Evolutionary conservation across 2,888 invertebrate genomes (phyloP).

Genomic region (Pinctada fucata): DNA sequence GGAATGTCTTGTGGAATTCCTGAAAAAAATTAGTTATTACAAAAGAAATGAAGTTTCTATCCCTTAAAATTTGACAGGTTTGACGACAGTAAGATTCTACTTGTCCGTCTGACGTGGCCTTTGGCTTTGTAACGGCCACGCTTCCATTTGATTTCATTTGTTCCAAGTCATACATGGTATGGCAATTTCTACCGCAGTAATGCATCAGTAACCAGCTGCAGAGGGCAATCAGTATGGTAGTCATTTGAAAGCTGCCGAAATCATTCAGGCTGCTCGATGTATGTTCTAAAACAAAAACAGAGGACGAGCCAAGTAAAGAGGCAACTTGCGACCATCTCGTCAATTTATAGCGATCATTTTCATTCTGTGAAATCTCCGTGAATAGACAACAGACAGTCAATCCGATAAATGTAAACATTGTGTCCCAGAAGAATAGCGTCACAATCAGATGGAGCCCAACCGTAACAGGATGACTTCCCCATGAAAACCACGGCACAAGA

Average conservation of each 20-base stretch:
- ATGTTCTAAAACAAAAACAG: conserved; percentile 64
- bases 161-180: conserved; percentile 64
- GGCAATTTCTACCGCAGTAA: conserved; percentile 66
- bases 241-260: conserved; percentile 71
- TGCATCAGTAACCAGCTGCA: conserved; percentile 62
- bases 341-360: conserved; percentile 70
- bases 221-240: conserved; percentile 65
- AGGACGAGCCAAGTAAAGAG: conserved; percentile 58
- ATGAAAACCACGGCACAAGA: conserved; percentile 75
- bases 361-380: conserved; percentile 73
- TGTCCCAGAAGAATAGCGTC: conserved; percentile 77
- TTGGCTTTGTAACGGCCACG: conserved; percentile 25
- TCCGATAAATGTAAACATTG: conserved; percentile 76
- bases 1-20: conserved; percentile 63
- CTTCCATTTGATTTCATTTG: conserved; percentile 29
- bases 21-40: conserved; percentile 70
- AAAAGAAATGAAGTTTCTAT: conserved; percentile 68
- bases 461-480: conserved; percentile 57
- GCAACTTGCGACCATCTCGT: conserved; percentile 72
- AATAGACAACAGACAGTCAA: conserved; percentile 76
- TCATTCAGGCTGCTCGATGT: conserved; percentile 71
- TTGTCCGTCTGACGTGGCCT: conserved; percentile 12
- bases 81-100: conserved; percentile 52
- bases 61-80: conserved; percentile 62
- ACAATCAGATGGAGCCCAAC: conserved; percentile 77